A percentile compares a stretch with the other conserved stretches of the same genome.
phyloP scores from a whole-genome alignment of 2,888 invertebrate genomes.

The Dryocosmus kuriphilus region DNA sequence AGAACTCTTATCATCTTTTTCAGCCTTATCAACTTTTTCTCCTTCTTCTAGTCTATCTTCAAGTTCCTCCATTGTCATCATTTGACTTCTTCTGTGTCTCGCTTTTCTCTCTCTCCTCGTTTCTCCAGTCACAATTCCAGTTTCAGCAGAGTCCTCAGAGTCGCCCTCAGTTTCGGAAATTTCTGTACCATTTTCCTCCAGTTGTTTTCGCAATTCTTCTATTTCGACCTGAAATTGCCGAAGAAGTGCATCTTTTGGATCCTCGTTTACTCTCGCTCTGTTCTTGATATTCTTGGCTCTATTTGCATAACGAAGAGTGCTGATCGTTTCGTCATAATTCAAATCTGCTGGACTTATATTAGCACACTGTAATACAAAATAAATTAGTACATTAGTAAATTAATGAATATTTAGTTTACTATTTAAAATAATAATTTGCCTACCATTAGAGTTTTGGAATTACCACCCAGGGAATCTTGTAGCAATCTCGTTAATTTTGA shows the following conservation, averaged over 20 bases:
- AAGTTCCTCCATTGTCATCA: slow-evolving; percentile 79
- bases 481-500: slow-evolving; percentile 96
- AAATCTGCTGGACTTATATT: slow-evolving; percentile 97
- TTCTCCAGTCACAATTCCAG: slow-evolving; percentile 68
- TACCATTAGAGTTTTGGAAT: slow-evolving; percentile 96
- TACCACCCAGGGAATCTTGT: slow-evolving; percentile 98
- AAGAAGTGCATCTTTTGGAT: slow-evolving; percentile 97
- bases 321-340: slow-evolving; percentile 98
- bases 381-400: too few species aligned
- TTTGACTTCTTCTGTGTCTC: slow-evolving; percentile 75
- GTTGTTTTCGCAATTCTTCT: slow-evolving; percentile 91
- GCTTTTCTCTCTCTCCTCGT: slow-evolving; percentile 71
- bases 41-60: slow-evolving; percentile 80
- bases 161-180: slow-evolving; percentile 74
- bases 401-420: too few species aligned
- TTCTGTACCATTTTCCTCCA: slow-evolving; percentile 83
- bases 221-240: slow-evolving; percentile 98
- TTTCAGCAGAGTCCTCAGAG: slow-evolving; percentile 72
- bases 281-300: slow-evolving; percentile 99
- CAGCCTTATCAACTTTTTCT: slow-evolving; percentile 79
- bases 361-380: slow-evolving; percentile 88
- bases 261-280: slow-evolving; percentile 96
- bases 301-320: slow-evolving; percentile 97
- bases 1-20: slow-evolving; percentile 79
- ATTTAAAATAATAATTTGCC: slow-evolving; percentile 12